Percentiles rank a stretch among this genome's conserved stretches.
Evolutionary conservation across 2,113 vertebrate genomes (phyloP).

Genomic region (Petromus typicus): DNA sequence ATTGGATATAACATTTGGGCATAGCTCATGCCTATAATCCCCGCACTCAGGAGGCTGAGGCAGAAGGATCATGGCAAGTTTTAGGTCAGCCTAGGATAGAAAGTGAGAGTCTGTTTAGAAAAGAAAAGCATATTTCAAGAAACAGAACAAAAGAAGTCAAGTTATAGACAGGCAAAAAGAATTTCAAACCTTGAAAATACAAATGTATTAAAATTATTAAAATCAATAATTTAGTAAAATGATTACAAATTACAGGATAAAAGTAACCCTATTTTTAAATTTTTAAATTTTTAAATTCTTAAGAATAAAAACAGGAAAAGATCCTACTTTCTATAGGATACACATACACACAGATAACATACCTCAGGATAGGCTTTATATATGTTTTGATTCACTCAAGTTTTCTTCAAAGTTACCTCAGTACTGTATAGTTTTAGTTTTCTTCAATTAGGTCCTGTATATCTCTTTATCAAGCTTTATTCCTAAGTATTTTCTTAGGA

Average conservation of each 20-base stretch:
- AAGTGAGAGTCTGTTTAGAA: neutral
- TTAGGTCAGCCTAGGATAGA: neutral
- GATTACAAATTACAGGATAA: slow-evolving; percentile 43
- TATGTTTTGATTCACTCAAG: neutral
- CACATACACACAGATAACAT: neutral
- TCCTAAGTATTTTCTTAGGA: neutral
- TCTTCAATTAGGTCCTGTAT: neutral
- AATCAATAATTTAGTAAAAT: slow-evolving; percentile 30
- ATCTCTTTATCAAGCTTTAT: slow-evolving; percentile 47
- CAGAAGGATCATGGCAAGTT: neutral
- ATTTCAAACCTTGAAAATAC: slow-evolving; percentile 21
- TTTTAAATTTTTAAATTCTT: neutral
- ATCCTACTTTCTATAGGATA: neutral
- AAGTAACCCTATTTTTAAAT: slow-evolving; percentile 16
- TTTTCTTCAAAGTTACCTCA: slow-evolving; percentile 6
- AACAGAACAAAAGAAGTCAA: neutral
- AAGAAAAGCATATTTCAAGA: neutral
- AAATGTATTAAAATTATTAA: slow-evolving; percentile 35
- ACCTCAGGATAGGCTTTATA: neutral
- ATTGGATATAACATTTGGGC: neutral
- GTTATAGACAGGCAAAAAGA: slow-evolving; percentile 20
- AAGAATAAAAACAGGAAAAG: slow-evolving; percentile 37
- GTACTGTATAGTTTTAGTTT: slow-evolving; percentile 2
- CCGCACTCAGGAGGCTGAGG: neutral
- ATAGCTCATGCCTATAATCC: neutral